Base-by-base conservation (phyloP, 2,888 invertebrate species). In the Zhuqinia jingwanae region DNA sequence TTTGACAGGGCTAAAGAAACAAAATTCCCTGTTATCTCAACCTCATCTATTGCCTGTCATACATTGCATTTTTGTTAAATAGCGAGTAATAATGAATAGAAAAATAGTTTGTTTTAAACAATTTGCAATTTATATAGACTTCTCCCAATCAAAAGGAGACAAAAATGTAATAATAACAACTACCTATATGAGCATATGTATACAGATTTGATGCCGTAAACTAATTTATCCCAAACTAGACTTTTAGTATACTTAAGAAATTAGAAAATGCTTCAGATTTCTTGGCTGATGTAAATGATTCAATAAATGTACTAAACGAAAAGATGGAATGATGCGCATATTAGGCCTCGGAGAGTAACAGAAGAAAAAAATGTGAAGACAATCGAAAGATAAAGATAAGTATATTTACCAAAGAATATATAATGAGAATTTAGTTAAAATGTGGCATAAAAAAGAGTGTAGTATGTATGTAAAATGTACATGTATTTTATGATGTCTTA, bases 21-120 rank as follows among this genome's bases (percentile, higher is more conserved):
- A 60, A 73, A 75, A 75, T 82, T 73, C 56, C 83, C 53, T 65
- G 53, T 82, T 82, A 82, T 82, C 82, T 45, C 17, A 75, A 63
- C 63, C 81, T 81, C 82, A 81, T 81, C 70, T 81, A 58, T 81
- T 60, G 82, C 36, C 75, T 83, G 65, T 83, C 76, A 76, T 47
- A 36, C 36, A 50, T 36, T 75, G 70, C 60, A n/a, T 82, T 63
- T 36, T 27, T 17, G 53, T 11, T 75, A 30, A 60, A 20, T 6
- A 73, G 15, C 56, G 70, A 36, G 36, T 36, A 6, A 8, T 36
- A 73, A 56, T 73, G 73, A 27, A 82, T 82, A 50, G 36, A 60
- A 82, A 82, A n/a, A n/a, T n/a, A n/a, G n/a, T n/a, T n/a, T n/a
- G n/a, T n/a, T n/a, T n/a, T n/a, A n/a, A n/a, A n/a, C n/a, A n/a